Percentiles rank a stretch among this genome's conserved stretches.
Evolutionary conservation across 2,113 vertebrate species (phyloP).

Genomic region (Bufo bufo): DNA sequence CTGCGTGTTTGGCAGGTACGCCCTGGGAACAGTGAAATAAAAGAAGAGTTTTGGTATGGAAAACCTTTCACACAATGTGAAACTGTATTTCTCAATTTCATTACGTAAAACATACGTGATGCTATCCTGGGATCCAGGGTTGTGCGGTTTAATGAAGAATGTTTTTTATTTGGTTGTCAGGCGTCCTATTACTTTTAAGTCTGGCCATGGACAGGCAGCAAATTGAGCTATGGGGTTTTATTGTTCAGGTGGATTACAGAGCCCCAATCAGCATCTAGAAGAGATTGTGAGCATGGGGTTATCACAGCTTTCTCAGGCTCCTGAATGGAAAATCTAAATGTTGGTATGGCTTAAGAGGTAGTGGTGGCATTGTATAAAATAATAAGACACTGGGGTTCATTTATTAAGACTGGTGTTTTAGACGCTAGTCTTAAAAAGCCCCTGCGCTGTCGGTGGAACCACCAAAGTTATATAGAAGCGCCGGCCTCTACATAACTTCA

Average conservation of each 20-base stretch:
- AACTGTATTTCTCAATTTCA: conserved; percentile 48
- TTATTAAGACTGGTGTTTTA: too few species aligned
- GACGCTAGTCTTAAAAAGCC: too few species aligned
- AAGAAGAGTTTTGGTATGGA: conserved; percentile 41
- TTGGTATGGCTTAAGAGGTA: neutral
- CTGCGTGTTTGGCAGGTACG: conserved; percentile 44
- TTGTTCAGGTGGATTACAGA: conserved; percentile 34
- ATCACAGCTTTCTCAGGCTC: neutral
- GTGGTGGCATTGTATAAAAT: neutral
- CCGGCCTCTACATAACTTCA: too few species aligned
- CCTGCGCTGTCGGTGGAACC: too few species aligned
- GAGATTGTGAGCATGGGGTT: neutral
- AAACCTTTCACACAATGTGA: conserved; percentile 36
- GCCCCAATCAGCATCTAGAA: neutral
- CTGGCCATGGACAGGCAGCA: neutral
- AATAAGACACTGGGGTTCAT: neutral
- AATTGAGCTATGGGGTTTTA: conserved; percentile 15
- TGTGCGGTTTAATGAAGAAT: conserved; percentile 15
- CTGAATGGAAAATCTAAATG: neutral
- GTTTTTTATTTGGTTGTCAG: conserved; percentile 37
- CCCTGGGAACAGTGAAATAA: conserved; percentile 49
- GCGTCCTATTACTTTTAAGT: conserved; percentile 7
- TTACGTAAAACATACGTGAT: conserved; percentile 31
- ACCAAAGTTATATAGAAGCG: too few species aligned
- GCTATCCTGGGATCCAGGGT: neutral